Evolutionary conservation across 2,888 invertebrate species (phyloP), one percentile per base, ranked within the genome.

Genomic region (Leptopterna dolabrata): DNA sequence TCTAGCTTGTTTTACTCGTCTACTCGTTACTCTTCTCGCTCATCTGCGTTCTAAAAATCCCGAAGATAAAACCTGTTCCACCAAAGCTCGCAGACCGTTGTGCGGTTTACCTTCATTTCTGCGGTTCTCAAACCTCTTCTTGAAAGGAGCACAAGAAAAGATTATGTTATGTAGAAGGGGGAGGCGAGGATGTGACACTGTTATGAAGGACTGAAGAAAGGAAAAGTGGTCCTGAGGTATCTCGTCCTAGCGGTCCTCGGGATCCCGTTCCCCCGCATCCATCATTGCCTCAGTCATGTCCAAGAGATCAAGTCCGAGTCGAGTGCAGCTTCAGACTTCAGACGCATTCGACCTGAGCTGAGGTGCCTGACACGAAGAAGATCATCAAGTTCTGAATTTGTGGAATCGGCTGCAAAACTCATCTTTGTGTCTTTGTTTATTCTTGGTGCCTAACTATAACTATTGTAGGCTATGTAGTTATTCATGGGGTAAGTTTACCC

Each of bases 161-260:
- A 27, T 70, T 47, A 47, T 16, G 47, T 1, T 13, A 16, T 16
- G 63, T 7, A 3, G 4, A 24, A 24, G 73, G 36, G n/a, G 41
- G 55, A 55, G 11, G n/a, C n/a, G 19, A 55, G 36, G 30, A 73
- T 36, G 73, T 73, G 73, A 73, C 73, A 73, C 73, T 73, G 73
- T 73, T 73, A 41, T 36, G 73, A 73, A 73, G 73, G 73, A 73
- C 73, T 73, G 73, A n/a, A 41, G 73, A 73, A 73, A 73, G 30
- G 73, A 41, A 73, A 73, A 73, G 73, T 73, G 73, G 73, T 73
- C 30, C 73, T n/a, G 73, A 73, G 73, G 73, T 73, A 73, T 73
- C 73, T 19, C 73, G 16, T 73, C 73, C 73, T 73, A 73, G 73
- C 73, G 73, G 73, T 73, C 73, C 3, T 16, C 36, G 0, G 73